Evolutionary conservation across 2,888 invertebrate species (phyloP), one percentile per base, ranked within the genome.

Genomic region (Chloroclysta siterata): DNA sequence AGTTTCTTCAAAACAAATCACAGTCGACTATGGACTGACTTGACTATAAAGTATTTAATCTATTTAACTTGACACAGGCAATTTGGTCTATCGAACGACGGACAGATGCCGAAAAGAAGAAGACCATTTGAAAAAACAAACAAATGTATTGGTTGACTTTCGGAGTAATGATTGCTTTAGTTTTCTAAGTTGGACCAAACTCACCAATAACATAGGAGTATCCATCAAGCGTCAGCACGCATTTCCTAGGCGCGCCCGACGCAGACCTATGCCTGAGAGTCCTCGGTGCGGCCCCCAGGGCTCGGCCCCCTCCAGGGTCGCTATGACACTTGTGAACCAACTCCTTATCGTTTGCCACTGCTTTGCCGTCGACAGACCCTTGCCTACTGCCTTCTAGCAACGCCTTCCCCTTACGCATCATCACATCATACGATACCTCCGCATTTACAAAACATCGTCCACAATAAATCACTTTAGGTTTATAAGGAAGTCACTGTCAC

Each of bases 161-260:
- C 8, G 5, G 5, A 33, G 33, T 33, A 33, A 33, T 8, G 8
- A 33, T 3, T 33, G 7, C 33, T 33, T 8, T 33, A 8, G 7
- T 33, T 8, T 1, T 33, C 7, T 33, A 33, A 33, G 3, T 33
- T 55, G 10, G 7, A 2, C 7, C 3, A 13, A 44, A 93, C 96
- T 95, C 89, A 97, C 97, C 97, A 93, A 97, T 97, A 77, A 97
- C 97, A 89, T 97, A 97, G 70, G 96, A 96, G 92, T 97, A 97
- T 78, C 97, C 97, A 85, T 97, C 97, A 73, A 97, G 94, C 52
- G 96, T 97, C 72, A 97, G 95, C 69, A 97, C 96, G 92, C 97
- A 97, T 90, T 96, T 96, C 81, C 96, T 94, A 28, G 96, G 94
- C 66, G 94, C 94, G 76, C 94, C 90, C 69, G 94, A 94, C 60